phyloP scores from a whole-genome alignment of 2,797 vertebrate species.

The Poecilia gillii region DNA sequence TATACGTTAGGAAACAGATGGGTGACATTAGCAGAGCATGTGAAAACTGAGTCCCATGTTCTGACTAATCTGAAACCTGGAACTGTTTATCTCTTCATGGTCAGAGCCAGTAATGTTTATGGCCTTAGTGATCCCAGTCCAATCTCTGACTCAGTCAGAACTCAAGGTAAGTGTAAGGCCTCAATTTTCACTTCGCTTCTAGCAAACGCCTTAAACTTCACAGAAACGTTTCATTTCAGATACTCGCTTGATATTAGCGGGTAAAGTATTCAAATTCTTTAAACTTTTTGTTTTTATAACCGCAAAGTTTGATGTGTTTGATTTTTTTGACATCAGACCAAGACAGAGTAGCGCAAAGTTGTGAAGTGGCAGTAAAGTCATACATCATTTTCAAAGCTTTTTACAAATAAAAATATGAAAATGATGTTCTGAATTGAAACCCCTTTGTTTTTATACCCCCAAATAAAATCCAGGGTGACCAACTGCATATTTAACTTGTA shows the following conservation, averaged over 20 bases:
- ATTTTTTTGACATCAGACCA: neutral
- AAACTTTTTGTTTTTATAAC: neutral
- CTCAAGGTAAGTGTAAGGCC: constrained; percentile 84
- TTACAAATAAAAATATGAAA: neutral
- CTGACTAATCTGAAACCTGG: constrained; percentile 92
- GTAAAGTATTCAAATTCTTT: neutral
- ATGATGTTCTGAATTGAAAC: neutral
- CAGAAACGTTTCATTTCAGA: neutral
- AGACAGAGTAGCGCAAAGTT: neutral
- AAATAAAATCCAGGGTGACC: neutral
- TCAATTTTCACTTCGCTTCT: neutral
- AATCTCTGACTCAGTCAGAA: constrained; percentile 95
- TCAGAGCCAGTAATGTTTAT: constrained; percentile 92
- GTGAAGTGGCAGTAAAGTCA: neutral
- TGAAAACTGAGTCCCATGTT: constrained; percentile 89
- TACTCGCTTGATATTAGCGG: neutral
- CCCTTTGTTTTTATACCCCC: neutral
- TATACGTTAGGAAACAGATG: constrained; percentile 94
- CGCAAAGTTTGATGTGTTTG: neutral
- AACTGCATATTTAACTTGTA: neutral
- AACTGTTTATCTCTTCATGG: constrained; percentile 95
- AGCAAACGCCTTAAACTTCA: neutral
- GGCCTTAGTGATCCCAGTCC: constrained; percentile 97
- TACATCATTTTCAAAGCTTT: neutral
- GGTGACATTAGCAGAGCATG: constrained; percentile 94